Percentiles rank a stretch among this genome's conserved stretches.
Conservation (phyloP, 2,888 invertebrate genomes). For the Andrena minutula region DNA sequence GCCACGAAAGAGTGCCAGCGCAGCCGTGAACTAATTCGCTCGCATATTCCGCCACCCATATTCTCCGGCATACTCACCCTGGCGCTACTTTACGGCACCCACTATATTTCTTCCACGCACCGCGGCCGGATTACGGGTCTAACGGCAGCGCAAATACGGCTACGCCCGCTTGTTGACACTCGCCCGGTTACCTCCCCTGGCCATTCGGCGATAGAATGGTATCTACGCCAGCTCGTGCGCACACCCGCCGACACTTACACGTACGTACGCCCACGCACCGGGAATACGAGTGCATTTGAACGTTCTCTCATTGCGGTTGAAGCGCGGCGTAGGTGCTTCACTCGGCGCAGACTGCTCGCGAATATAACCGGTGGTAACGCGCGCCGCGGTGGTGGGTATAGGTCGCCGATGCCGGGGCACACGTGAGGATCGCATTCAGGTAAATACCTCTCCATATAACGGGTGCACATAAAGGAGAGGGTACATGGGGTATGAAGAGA, state of each 20-base stretch:
- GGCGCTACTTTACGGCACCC: not conserved
- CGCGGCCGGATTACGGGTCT: not conserved
- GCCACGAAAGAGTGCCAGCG: too few species aligned
- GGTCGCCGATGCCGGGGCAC: constrained; percentile 22
- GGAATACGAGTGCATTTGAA: constrained; percentile 42
- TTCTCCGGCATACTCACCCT: too few species aligned
- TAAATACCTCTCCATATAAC: constrained; percentile 73
- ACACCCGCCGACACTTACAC: too few species aligned
- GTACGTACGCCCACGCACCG: constrained; percentile 21
- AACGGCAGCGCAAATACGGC: constrained; percentile 42
- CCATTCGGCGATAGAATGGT: constrained; percentile 27
- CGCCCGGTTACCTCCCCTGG: not conserved
- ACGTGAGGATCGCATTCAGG: constrained; percentile 72
- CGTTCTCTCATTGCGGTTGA: constrained; percentile 63
- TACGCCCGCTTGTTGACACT: not conserved
- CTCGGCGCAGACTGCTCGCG: constrained; percentile 38
- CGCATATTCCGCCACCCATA: too few species aligned
- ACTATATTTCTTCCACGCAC: not conserved
- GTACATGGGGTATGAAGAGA: constrained; percentile 59
- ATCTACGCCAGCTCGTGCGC: constrained; percentile 4
- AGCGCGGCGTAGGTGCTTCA: constrained; percentile 46
- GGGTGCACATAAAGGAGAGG: constrained; percentile 69
- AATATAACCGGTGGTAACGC: constrained; percentile 56
- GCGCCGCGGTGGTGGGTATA: constrained; percentile 7
- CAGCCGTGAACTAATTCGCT: too few species aligned